Conservation (phyloP, 2,888 invertebrate genomes). For the Stenolophus ochropezus region DNA sequence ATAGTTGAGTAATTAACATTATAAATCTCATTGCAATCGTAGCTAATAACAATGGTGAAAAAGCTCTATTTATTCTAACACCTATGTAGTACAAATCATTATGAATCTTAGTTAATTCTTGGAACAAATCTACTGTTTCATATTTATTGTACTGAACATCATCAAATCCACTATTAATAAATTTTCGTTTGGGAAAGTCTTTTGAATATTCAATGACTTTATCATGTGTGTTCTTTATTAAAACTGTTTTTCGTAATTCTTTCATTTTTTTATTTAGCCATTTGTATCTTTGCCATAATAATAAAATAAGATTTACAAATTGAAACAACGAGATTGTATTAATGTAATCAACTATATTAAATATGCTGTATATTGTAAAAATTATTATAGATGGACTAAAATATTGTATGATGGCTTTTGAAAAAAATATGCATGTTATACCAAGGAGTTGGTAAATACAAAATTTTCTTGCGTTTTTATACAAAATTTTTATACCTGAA, state of each 20-base stretch:
- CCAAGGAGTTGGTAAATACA: conserved; percentile 60
- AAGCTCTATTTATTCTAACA: conserved; percentile 62
- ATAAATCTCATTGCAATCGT: conserved; percentile 63
- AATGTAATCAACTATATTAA: conserved; percentile 65
- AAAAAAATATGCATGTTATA: conserved; percentile 61
- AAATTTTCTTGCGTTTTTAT: conserved; percentile 63
- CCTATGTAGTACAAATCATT: conserved; percentile 62
- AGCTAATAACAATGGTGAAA: conserved; percentile 62
- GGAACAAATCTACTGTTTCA: background rate
- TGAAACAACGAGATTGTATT: conserved; percentile 65
- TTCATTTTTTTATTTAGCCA: conserved; percentile 62
- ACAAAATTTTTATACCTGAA: conserved; percentile 60
- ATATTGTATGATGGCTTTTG: conserved; percentile 62
- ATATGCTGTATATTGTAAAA: conserved; percentile 63
- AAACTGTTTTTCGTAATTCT: background rate
- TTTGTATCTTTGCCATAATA: conserved; percentile 64
- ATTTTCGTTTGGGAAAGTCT: background rate
- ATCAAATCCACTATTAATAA: conserved; percentile 44
- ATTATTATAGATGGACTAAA: conserved; percentile 58
- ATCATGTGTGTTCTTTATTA: background rate
- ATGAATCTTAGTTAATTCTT: conserved; percentile 52
- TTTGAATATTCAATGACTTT: background rate
- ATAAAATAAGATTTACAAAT: conserved; percentile 63
- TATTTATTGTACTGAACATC: conserved; percentile 27
- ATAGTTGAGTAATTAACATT: conserved; percentile 64